A percentile compares a stretch with the other conserved stretches of the same genome.
These are phyloP conservation scores for Ectemnius lituratus DNA, from an alignment of 2,888 invertebrate species.

Conservation along the genomic window DNA sequence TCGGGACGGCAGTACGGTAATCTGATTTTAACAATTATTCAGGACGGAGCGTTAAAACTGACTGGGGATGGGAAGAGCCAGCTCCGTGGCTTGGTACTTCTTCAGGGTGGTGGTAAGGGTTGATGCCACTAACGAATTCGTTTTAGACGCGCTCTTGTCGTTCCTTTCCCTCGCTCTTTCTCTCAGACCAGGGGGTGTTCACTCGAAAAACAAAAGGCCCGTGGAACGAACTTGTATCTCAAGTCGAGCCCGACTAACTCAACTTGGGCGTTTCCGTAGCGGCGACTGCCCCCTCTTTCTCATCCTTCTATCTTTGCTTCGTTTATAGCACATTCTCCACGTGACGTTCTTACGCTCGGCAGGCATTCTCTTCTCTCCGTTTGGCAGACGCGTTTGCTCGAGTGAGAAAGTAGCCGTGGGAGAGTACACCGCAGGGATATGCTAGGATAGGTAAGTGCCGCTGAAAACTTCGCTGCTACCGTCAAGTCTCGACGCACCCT, in stretches of 20 bases:
- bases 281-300: slow-evolving; percentile 9
- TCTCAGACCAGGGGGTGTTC: slow-evolving; percentile 34
- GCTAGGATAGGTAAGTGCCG: slow-evolving; percentile 69
- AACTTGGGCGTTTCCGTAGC: slow-evolving; percentile 53
- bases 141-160: slow-evolving; percentile 44
- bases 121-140: slow-evolving; percentile 61
- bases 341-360: slow-evolving; percentile 18
- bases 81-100: neutral
- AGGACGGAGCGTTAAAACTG: slow-evolving; percentile 52
- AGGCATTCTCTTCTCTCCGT: slow-evolving; percentile 24
- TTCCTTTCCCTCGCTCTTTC: slow-evolving; percentile 21
- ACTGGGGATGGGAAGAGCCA: slow-evolving; percentile 3
- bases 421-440: slow-evolving; percentile 48
- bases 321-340: slow-evolving; percentile 38
- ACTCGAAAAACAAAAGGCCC: slow-evolving; percentile 58
- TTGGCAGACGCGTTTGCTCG: slow-evolving; percentile 67
- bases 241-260: slow-evolving; percentile 56
- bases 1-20: slow-evolving; percentile 46
- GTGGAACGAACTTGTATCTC: slow-evolving; percentile 59
- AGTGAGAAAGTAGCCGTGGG: slow-evolving; percentile 42
- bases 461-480: slow-evolving; percentile 68
- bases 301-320: slow-evolving; percentile 15
- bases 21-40: slow-evolving; percentile 60
- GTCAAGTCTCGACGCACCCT: slow-evolving; percentile 68
- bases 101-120: slow-evolving; percentile 39